Base-by-base conservation (phyloP, 2,797 vertebrate genomes). In the Aselliscus stoliczkanus region DNA sequence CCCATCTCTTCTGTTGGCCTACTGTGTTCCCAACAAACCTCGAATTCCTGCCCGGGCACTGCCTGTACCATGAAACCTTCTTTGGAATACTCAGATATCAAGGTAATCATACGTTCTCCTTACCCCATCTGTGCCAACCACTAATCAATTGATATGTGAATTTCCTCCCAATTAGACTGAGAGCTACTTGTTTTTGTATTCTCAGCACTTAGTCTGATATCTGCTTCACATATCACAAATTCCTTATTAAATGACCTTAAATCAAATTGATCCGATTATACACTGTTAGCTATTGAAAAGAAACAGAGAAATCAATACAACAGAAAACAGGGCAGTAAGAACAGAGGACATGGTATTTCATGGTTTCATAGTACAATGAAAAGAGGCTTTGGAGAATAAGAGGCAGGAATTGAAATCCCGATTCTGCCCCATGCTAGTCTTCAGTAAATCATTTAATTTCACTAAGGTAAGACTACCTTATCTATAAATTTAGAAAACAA, bases 401-500 rank as follows among this genome's bases (percentile, higher is more conserved):
- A 80, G 27, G 44, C 0, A n/a, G 2, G 10, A 83, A 25, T 39
- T 76, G 4, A 29, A 91, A 81, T 44, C 4, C 60, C 62, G 25
- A 47, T 44, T 37, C 44, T n/a, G 7, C 69, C 31, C 23, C 29
- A 64, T n/a, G 52, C 8, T n/a, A 42, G 4, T 39, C 34, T 23
- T 92, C n/a, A 3, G 20, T 6, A 54, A 42, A 37, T 69, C 25
- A 39, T 58, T 70, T 79, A 56, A 39, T 54, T 4, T 92, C 1
- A 39, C 0, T 52, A 18, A 50, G 11, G 9, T n/a, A 0, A 2
- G 10, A 4, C 2, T 29, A n/a, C 25, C 18, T 86, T 21, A 75
- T 15, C 47, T 70, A 0, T n/a, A 70, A 80, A 82, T 7, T 65
- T 11, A 70, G 14, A 56, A 89, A 47, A 75, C 15, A 34, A 29